A percentile compares a stretch with the other conserved stretches of the same genome.
These are phyloP conservation scores for Margarornis squamiger DNA, from an alignment of 2,797 vertebrate species.

Conservation along the genomic window DNA sequence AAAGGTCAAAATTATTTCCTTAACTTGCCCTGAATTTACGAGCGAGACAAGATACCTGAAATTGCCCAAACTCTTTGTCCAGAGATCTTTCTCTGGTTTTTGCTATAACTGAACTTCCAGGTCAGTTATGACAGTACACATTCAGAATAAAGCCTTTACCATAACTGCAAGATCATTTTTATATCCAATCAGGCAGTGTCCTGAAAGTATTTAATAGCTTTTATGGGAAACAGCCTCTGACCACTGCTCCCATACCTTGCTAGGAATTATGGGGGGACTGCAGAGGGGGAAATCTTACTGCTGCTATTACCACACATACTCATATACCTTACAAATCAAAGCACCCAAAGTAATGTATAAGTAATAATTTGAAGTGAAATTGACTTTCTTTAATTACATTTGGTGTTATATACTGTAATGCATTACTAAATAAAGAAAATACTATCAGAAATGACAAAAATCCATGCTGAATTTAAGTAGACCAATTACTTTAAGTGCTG, in stretches of 20 bases:
- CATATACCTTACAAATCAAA: background rate
- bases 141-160: background rate
- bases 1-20: background rate
- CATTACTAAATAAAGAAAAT: slow-evolving; percentile 43
- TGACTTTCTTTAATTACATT: slow-evolving; percentile 34
- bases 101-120: background rate
- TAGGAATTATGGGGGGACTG: background rate
- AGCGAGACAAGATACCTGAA: background rate
- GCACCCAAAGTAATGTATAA: slow-evolving; percentile 1
- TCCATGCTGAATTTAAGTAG: slow-evolving; percentile 11
- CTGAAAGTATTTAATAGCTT: background rate
- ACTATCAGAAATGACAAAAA: slow-evolving; percentile 47
- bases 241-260: background rate
- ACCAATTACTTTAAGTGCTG: slow-evolving; percentile 60
- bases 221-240: background rate
- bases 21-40: background rate
- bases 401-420: background rate
- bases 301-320: background rate
- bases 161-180: background rate
- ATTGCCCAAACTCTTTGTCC: background rate
- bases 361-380: slow-evolving; percentile 38
- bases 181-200: background rate
- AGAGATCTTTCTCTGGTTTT: background rate
- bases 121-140: background rate
- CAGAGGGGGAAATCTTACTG: background rate